Evolutionary conservation across 2,797 vertebrate species (phyloP), one percentile per base, ranked within the genome.

Genomic region (Argentina silus): DNA sequence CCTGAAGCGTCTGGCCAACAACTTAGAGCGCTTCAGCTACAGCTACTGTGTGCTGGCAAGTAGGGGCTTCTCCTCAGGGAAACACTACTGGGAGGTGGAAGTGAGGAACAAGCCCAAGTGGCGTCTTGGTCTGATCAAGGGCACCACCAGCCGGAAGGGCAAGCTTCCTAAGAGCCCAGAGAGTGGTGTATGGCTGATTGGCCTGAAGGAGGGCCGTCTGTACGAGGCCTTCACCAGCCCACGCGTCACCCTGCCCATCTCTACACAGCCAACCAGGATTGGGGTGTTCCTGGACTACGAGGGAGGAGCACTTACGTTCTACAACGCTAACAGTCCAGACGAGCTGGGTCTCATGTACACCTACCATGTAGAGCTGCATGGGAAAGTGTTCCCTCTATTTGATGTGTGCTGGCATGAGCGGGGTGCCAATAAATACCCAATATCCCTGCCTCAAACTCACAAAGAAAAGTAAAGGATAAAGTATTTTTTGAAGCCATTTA

Each of bases 11-110:
- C 81, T 91, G 50, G 89, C 90, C 78, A 94, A 94, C 89, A 94
- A 94, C 72, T 92, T 93, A 0, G 94, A 96, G 67, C 85, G 94
- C 72, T 96, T 96, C 0, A 88, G 94, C 84, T 93, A 90, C 75
- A 95, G 92, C 77, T 94, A 94, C 68, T 96, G 95, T 0, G 91
- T 95, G 61, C 89, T 96, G 57, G 87, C 94, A 81, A 91, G 73
- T 83, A 89, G 82, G 44, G 95, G 95, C 75, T 96, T 96, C 86
- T 95, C 94, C 70, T 94, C 93, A 0, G 95, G 95, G 44, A 93
- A 92, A 74, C 95, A 96, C 87, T 96, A 94, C 91, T 96, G 96
- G 95, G 94, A 96, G 83, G 93, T 96, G 62, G 90, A 92, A 0
- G 95, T 96, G 36, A 93, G 92, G 11, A 73, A 80, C 80, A 95